These are phyloP conservation scores for Atta texana DNA, from an alignment of 1,140 invertebrate genomes.

Conservation along the genomic window DNA sequence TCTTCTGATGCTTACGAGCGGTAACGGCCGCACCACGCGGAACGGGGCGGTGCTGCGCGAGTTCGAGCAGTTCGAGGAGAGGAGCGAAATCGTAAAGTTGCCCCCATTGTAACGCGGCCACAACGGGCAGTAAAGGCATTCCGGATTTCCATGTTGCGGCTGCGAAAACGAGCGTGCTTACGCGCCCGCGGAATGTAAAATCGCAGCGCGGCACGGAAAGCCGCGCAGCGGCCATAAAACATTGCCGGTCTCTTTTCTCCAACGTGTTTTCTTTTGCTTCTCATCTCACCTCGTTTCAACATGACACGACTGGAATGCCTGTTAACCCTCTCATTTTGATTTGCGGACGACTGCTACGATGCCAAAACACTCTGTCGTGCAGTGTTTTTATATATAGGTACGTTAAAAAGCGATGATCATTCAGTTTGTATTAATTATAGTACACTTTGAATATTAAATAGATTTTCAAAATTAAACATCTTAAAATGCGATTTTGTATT, in stretches of 20 bases:
- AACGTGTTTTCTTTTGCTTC: conserved; percentile 39
- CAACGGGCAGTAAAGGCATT: conserved; percentile 76
- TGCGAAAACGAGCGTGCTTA: conserved; percentile 78
- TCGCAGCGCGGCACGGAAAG: conserved; percentile 69
- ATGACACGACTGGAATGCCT: conserved; percentile 1
- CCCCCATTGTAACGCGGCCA: conserved; percentile 69
- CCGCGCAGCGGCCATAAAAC: conserved; percentile 54
- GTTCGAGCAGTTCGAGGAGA: neutral
- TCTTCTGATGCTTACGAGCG: conserved; percentile 56
- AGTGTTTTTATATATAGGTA: neutral
- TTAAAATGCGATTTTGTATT: neutral
- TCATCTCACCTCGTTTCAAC: conserved; percentile 38
- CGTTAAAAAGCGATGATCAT: neutral
- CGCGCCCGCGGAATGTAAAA: conserved; percentile 77
- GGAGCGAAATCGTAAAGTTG: conserved; percentile 81
- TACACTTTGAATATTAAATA: neutral
- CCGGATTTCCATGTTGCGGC: conserved; percentile 79
- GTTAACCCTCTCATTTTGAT: conserved; percentile 19
- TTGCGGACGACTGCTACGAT: neutral
- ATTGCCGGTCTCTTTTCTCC: conserved; percentile 11
- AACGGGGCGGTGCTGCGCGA: conserved; percentile 66
- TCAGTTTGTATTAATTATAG: neutral
- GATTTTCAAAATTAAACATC: neutral
- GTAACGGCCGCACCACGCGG: conserved; percentile 31
- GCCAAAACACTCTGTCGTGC: neutral